These are phyloP conservation scores for Sebastes trivittatus DNA, from an alignment of 2,797 vertebrate species.

Conservation along the genomic window DNA sequence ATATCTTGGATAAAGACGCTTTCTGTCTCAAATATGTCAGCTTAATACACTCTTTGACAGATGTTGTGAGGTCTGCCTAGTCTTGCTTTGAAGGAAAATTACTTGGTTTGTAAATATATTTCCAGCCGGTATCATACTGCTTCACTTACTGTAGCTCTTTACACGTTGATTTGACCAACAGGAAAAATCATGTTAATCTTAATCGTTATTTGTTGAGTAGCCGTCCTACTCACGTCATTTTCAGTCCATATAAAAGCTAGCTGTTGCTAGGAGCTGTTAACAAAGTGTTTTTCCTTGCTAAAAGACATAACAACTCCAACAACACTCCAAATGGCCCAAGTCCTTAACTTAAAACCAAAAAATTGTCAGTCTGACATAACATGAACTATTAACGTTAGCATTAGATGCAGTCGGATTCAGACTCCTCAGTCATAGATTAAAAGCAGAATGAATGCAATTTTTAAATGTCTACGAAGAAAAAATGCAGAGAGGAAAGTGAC, in stretches of 20 bases:
- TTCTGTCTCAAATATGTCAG: background rate
- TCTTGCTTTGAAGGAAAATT: background rate
- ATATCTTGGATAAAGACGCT: background rate
- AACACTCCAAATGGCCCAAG: too few species aligned
- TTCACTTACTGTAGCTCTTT: background rate
- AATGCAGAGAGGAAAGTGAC: background rate
- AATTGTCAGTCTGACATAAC: too few species aligned
- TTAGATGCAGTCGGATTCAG: background rate
- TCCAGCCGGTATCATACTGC: background rate
- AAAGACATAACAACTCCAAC: too few species aligned
- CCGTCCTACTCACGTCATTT: background rate
- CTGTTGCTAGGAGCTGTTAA: background rate
- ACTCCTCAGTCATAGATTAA: accelerated
- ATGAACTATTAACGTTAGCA: accelerated
- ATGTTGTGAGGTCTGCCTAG: background rate
- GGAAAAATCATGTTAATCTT: background rate
- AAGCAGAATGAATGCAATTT: background rate
- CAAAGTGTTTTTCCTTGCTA: too few species aligned
- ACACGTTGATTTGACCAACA: background rate
- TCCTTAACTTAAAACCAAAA: too few species aligned
- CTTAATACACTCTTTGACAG: background rate
- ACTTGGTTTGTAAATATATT: background rate
- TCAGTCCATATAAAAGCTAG: background rate
- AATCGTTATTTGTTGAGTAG: background rate
- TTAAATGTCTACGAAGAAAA: background rate